Evolutionary conservation across 2,113 vertebrate species (phyloP).

Genomic region (Plecotus auritus): DNA sequence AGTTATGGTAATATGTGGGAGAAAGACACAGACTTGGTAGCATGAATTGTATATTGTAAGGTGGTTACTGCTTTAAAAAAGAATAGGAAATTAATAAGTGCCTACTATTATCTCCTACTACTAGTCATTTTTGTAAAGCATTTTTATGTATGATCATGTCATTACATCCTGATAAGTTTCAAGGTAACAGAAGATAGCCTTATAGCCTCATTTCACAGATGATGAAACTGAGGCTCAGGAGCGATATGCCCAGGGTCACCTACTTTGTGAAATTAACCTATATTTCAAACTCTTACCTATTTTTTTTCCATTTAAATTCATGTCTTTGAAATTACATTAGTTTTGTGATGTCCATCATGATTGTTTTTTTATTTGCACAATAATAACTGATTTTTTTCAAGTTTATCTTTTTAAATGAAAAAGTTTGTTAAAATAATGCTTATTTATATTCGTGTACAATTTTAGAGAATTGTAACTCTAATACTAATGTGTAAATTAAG

Average conservation of each 20-base stretch:
- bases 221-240: neutral
- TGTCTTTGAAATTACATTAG: neutral
- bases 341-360: neutral
- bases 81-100: neutral
- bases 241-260: neutral
- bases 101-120: neutral
- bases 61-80: slow-evolving; percentile 13
- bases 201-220: neutral
- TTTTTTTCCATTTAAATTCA: slow-evolving; percentile 4
- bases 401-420: slow-evolving; percentile 2
- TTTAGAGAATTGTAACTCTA: slow-evolving; percentile 10
- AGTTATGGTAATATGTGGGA: neutral
- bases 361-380: neutral
- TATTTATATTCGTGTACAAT: neutral
- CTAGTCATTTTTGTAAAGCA: neutral
- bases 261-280: neutral
- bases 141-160: neutral
- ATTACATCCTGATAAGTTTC: slow-evolving; percentile 10
- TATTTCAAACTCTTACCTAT: neutral
- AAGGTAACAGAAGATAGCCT: neutral
- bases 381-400: neutral
- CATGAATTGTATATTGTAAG: neutral
- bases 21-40: neutral
- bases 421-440: neutral
- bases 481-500: neutral